A percentile compares a stretch with the other conserved stretches of the same genome.
Conservation (phyloP, 2,113 vertebrate species). For the Galeopterus variegatus region DNA sequence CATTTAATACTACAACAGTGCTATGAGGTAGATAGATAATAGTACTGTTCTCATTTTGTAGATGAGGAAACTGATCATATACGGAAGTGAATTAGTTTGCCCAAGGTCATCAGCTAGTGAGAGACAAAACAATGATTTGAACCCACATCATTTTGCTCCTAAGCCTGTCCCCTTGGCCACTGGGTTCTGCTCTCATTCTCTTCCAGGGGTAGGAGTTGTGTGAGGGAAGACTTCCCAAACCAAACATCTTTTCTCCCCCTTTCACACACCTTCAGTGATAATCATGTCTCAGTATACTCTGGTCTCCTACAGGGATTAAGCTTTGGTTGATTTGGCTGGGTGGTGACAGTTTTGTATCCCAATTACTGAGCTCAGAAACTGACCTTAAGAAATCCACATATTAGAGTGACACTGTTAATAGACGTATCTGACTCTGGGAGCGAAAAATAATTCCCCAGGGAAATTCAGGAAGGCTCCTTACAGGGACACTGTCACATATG, state of each 20-base stretch:
- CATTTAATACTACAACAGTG: neutral
- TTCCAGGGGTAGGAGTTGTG: neutral
- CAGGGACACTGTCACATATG: neutral
- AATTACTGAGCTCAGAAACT: neutral
- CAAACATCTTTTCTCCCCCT: neutral
- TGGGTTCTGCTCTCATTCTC: neutral
- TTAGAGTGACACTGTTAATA: neutral
- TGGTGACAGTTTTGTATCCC: neutral
- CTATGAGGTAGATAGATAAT: neutral
- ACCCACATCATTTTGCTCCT: neutral
- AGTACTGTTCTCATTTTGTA: neutral
- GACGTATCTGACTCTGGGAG: neutral
- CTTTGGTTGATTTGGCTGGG: neutral
- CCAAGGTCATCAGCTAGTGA: neutral
- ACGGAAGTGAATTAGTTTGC: neutral
- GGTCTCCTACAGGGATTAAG: neutral
- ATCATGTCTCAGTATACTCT: neutral
- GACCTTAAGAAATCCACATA: neutral
- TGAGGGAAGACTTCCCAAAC: neutral
- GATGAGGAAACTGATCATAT: neutral
- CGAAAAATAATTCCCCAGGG: neutral
- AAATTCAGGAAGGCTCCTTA: neutral
- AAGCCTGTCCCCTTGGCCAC: neutral
- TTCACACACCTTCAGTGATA: neutral
- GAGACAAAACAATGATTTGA: neutral